phyloP scores from a whole-genome alignment of 2,797 vertebrate genomes.

The Corythornis leucogaster region DNA sequence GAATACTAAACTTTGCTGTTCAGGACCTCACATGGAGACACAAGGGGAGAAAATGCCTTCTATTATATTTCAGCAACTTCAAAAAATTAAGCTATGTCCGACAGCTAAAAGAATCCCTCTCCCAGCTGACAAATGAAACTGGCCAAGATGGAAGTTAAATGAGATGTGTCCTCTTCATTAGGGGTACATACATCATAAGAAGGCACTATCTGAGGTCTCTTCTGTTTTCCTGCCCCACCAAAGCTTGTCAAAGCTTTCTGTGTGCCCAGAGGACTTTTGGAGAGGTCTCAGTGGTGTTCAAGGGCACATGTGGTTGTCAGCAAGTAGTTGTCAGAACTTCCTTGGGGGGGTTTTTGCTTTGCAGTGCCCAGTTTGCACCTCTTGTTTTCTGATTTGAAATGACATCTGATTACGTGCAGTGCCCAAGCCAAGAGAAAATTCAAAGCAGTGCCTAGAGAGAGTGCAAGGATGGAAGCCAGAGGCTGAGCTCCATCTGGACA shows the following conservation, averaged over 20 bases:
- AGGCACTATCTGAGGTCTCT: neutral
- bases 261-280: neutral
- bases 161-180: neutral
- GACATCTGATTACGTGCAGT: neutral
- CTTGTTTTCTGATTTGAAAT: neutral
- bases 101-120: neutral
- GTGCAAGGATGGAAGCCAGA: neutral
- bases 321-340: neutral
- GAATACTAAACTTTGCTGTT: neutral
- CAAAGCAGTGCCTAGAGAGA: neutral
- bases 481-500: neutral
- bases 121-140: neutral
- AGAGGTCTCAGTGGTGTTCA: neutral
- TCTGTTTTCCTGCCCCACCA: neutral
- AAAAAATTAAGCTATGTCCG: neutral
- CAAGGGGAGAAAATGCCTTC: neutral
- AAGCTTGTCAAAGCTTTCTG: neutral
- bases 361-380: neutral
- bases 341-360: neutral
- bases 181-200: neutral
- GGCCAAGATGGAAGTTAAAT: neutral
- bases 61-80: neutral
- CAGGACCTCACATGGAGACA: slow-evolving; percentile 43
- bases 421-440: neutral
- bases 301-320: neutral